Conservation (phyloP, 2,113 vertebrate species). For the Mustela lutreola region DNA sequence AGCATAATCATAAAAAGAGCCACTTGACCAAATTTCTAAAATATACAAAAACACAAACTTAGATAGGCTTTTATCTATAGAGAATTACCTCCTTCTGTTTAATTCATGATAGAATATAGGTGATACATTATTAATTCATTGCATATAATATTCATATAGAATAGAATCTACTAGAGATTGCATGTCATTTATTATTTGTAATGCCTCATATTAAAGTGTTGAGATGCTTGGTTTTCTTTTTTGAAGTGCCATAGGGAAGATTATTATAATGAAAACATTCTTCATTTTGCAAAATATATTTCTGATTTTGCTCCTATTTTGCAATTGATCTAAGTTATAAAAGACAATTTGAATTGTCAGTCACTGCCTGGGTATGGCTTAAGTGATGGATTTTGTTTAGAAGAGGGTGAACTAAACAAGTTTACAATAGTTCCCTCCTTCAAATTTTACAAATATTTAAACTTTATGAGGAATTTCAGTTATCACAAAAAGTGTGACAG, state of each 20-base stretch:
- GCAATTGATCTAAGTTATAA: constrained; percentile 56
- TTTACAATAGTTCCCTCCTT: background rate
- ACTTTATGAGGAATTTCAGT: constrained; percentile 32
- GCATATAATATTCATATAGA: constrained; percentile 50
- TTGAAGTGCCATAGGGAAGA: constrained; percentile 48
- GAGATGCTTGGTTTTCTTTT: constrained; percentile 27
- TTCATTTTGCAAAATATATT: constrained; percentile 63
- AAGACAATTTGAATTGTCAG: constrained; percentile 63
- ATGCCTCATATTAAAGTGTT: background rate
- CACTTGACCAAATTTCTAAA: constrained; percentile 60
- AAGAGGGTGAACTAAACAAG: constrained; percentile 4
- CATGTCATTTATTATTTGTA: constrained; percentile 59
- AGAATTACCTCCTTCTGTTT: constrained; percentile 31
- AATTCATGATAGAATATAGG: constrained; percentile 42
- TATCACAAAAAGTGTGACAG: constrained; percentile 22
- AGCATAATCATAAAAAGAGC: background rate
- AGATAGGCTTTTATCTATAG: background rate
- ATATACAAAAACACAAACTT: background rate
- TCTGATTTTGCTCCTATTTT: constrained; percentile 64
- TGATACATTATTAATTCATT: constrained; percentile 61
- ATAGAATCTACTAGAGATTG: background rate
- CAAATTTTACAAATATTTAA: constrained; percentile 58
- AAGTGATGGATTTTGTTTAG: constrained; percentile 46
- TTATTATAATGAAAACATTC: constrained; percentile 61
- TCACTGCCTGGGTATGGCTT: constrained; percentile 38